Evolutionary conservation across 2,888 invertebrate species (phyloP).

Genomic region (Amblyjoppa fuscipennis): DNA sequence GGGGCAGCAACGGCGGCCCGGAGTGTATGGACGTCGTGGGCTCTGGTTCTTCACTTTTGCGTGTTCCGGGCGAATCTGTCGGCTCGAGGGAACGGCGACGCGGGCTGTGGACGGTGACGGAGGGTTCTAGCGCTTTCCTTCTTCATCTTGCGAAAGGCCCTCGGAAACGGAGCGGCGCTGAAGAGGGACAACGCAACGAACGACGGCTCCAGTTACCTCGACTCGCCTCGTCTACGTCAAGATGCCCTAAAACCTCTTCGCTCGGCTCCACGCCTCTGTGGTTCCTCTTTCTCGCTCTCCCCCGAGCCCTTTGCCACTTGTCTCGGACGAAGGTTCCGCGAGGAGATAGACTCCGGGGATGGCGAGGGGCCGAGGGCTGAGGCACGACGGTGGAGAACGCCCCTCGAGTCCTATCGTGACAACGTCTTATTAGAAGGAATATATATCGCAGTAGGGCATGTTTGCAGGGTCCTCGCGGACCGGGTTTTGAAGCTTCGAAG

Average conservation of each 20-base stretch:
- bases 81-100: conserved; percentile 68
- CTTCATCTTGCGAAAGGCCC: background rate
- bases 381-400: background rate
- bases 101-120: conserved; percentile 44
- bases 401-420: background rate
- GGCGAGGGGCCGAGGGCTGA: background rate
- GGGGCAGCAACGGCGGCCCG: conserved; percentile 7
- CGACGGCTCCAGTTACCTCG: conserved; percentile 75
- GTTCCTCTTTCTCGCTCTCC: conserved; percentile 28
- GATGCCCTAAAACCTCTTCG: conserved; percentile 35
- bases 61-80: conserved; percentile 75
- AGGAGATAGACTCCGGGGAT: background rate
- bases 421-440: conserved; percentile 22
- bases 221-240: conserved; percentile 69
- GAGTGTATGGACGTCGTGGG: conserved; percentile 59
- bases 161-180: conserved; percentile 16
- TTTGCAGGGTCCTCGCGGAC: background rate
- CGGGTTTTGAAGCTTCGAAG: background rate
- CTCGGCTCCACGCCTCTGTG: conserved; percentile 55
- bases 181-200: conserved; percentile 52
- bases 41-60: conserved; percentile 75
- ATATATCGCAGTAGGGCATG: conserved; percentile 10
- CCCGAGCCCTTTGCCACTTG: conserved; percentile 48
- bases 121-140: conserved; percentile 25
- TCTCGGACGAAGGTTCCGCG: conserved; percentile 14